phyloP scores from a whole-genome alignment of 2,113 vertebrate genomes.

The Furnarius figulus region DNA sequence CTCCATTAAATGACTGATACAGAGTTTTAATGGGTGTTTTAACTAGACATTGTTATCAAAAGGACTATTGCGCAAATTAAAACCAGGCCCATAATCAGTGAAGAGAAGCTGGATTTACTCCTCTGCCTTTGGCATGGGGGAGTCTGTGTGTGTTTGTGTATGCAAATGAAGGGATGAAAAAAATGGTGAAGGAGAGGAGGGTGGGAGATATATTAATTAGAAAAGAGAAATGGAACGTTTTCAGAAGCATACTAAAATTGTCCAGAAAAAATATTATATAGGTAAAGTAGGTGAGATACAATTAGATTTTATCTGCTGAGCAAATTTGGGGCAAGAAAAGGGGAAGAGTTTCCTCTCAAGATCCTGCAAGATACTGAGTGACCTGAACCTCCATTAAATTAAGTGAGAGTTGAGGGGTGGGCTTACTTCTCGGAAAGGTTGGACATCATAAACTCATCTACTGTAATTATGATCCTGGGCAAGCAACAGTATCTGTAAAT shows the following conservation, averaged over 20 bases:
- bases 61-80: slow-evolving; percentile 78
- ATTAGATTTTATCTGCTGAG: background rate
- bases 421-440: background rate
- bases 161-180: background rate
- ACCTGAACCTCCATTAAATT: background rate
- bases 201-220: background rate
- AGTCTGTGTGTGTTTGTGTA: background rate
- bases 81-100: slow-evolving; percentile 68
- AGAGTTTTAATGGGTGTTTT: slow-evolving; percentile 78
- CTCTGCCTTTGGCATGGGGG: slow-evolving; percentile 53
- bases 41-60: slow-evolving; percentile 78
- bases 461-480: background rate
- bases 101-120: slow-evolving; percentile 70
- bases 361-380: background rate
- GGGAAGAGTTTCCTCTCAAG: background rate
- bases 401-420: background rate
- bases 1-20: slow-evolving; percentile 72
- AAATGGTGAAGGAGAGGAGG: background rate
- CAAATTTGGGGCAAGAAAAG: background rate
- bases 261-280: background rate
- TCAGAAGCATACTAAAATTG: background rate
- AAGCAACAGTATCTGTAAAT: background rate
- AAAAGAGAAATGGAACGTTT: background rate
- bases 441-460: background rate
- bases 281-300: background rate